phyloP scores from a whole-genome alignment of 1,140 invertebrate species.

The Cryptotermes secundus region DNA sequence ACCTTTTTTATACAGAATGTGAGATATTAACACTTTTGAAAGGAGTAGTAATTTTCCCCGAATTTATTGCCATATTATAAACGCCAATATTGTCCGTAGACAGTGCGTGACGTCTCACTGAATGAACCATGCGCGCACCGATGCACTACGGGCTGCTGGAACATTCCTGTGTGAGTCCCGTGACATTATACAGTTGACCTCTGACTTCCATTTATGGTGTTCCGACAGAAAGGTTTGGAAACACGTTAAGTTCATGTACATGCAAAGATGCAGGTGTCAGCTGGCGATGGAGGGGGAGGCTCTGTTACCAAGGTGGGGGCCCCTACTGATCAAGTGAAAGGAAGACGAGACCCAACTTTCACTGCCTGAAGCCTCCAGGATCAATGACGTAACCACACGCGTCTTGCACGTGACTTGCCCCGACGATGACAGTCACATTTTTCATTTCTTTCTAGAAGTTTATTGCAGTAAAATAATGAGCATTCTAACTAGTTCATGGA shows the following conservation, averaged over 20 bases:
- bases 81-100: too few species aligned
- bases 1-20: too few species aligned
- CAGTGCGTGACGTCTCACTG: too few species aligned
- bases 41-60: too few species aligned
- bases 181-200: neutral
- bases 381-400: neutral
- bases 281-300: neutral
- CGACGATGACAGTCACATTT: neutral
- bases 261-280: neutral
- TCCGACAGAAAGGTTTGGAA: neutral
- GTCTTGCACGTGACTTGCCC: neutral
- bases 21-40: too few species aligned
- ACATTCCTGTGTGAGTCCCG: neutral
- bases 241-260: constrained; percentile 10
- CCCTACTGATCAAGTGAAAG: neutral
- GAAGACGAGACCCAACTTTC: constrained; percentile 9
- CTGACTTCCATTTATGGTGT: neutral
- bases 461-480: neutral
- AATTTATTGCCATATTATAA: too few species aligned
- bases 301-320: neutral
- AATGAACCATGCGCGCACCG: neutral
- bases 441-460: neutral
- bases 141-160: neutral
- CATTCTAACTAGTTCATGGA: neutral
- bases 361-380: neutral